A percentile compares a stretch with the other conserved stretches of the same genome.
Conservation (phyloP, 1,140 invertebrate species). For the Aphaenogaster rudis region DNA sequence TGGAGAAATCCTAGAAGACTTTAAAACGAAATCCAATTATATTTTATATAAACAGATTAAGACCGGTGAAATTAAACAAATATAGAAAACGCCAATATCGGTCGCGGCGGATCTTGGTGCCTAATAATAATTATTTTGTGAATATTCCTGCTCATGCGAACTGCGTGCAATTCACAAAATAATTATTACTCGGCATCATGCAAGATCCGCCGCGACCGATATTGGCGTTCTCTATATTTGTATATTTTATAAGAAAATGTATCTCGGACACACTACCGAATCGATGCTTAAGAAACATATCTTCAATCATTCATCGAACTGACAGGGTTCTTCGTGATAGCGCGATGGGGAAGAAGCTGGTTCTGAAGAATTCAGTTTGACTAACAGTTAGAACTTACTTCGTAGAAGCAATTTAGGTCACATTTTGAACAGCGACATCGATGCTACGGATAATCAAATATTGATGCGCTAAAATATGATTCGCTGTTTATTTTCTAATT, state of each 20-base stretch:
- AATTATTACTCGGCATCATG: too few relatives aligned
- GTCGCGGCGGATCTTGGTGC: too few relatives aligned
- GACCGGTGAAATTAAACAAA: too few relatives aligned
- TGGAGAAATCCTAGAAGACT: neutral
- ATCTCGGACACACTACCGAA: neutral
- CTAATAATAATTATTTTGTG: too few relatives aligned
- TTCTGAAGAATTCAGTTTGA: neutral
- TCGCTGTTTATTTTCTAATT: constrained; percentile 17
- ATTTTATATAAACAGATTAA: neutral
- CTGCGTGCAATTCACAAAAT: too few relatives aligned
- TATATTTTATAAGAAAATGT: neutral
- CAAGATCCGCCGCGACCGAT: too few relatives aligned
- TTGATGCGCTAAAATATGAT: neutral
- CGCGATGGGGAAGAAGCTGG: neutral
- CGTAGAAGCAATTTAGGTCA: neutral
- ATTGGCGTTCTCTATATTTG: too few relatives aligned
- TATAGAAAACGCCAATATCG: too few relatives aligned
- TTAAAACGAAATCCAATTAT: neutral
- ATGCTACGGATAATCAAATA: neutral
- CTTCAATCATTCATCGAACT: neutral
- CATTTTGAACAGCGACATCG: neutral
- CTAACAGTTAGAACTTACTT: neutral
- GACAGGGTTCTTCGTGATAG: neutral
- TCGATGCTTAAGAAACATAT: neutral
- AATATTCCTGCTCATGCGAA: too few relatives aligned